Conservation (phyloP, 2,888 invertebrate genomes). For the Pandemis cinnamomeana region DNA sequence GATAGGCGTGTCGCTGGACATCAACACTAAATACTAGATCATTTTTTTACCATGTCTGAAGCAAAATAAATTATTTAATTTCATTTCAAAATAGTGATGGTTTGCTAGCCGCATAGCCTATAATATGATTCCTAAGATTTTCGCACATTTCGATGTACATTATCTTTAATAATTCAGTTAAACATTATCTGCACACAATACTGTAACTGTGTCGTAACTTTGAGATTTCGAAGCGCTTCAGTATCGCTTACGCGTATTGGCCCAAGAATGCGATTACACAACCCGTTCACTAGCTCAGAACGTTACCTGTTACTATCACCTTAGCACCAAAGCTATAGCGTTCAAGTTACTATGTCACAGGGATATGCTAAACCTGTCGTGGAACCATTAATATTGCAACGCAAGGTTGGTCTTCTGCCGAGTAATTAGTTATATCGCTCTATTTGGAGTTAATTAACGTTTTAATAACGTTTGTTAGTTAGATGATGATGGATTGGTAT, state of each 20-base stretch:
- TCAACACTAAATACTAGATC: too few relatives aligned
- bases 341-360: background rate
- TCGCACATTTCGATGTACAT: background rate
- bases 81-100: too few relatives aligned
- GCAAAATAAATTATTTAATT: too few relatives aligned
- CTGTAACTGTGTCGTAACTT: constrained; percentile 43
- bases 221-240: constrained; percentile 58
- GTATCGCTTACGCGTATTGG: constrained; percentile 67
- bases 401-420: constrained; percentile 43
- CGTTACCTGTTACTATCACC: constrained; percentile 14
- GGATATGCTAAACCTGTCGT: constrained; percentile 29
- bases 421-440: constrained; percentile 41
- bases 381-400: constrained; percentile 43
- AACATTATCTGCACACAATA: constrained; percentile 1
- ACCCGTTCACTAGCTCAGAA: constrained; percentile 44
- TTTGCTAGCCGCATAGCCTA: too few relatives aligned
- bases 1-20: too few relatives aligned
- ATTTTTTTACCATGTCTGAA: too few relatives aligned
- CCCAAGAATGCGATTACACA: constrained; percentile 70
- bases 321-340: constrained; percentile 10
- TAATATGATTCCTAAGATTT: too few relatives aligned
- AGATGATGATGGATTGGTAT: constrained; percentile 38
- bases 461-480: constrained; percentile 42
- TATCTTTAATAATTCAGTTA: background rate
- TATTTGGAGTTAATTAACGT: constrained; percentile 42